These are phyloP conservation scores for Littorina saxatilis DNA, from an alignment of 1,140 invertebrate species.

Conservation along the genomic window DNA sequence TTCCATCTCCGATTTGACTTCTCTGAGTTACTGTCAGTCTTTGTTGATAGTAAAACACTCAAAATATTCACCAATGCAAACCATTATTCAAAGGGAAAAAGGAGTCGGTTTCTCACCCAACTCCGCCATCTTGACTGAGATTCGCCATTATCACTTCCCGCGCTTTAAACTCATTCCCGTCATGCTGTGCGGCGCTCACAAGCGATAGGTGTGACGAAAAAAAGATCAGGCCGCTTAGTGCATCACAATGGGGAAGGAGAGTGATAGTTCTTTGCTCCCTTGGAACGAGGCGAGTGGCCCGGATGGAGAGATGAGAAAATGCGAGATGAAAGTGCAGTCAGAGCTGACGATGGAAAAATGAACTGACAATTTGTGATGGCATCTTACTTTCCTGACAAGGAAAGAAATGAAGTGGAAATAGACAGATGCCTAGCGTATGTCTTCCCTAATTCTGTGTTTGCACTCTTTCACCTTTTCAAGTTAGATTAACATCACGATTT, in stretches of 20 bases:
- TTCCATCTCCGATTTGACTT: no score
- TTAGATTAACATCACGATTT: no score
- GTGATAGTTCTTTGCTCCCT: constrained; percentile 12
- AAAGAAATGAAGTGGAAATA: no score
- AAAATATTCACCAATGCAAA: no score
- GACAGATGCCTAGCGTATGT: no score
- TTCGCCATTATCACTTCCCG: neutral
- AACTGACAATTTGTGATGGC: constrained; percentile 18
- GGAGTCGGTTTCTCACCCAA: no score
- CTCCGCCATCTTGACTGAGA: no score
- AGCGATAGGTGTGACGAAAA: constrained; percentile 27
- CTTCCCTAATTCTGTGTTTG: no score
- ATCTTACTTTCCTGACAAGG: neutral
- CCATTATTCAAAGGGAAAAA: no score
- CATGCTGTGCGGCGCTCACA: constrained; percentile 16
- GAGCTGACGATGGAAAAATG: constrained; percentile 17
- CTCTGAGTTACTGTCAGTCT: no score
- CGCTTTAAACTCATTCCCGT: constrained; percentile 7
- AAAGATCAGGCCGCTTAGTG: constrained; percentile 6
- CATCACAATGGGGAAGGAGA: constrained; percentile 9
- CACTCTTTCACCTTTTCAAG: no score
- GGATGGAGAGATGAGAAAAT: constrained; percentile 7
- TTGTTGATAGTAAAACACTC: no score
- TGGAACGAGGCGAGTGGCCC: neutral
- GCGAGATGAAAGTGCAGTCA: neutral